phyloP scores from a whole-genome alignment of 35 echinoderm and acorn worm species.

The Apostichopus parvimensis region DNA sequence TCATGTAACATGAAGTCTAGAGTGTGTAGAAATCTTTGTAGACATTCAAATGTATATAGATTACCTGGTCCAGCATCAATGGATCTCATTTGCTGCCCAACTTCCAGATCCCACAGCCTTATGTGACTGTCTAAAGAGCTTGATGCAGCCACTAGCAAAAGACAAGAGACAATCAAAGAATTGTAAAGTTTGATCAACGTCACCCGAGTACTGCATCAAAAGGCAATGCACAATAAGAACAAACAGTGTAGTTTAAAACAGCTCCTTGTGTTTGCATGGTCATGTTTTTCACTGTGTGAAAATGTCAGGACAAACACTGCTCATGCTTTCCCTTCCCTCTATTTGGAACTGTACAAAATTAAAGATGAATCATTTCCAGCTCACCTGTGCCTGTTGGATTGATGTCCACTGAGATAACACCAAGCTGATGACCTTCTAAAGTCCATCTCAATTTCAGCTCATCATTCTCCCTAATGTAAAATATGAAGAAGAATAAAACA shows the following conservation, averaged over 20 bases:
- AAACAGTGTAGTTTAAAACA: neutral
- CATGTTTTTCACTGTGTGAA: too few relatives aligned
- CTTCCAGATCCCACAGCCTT: conserved; percentile 93
- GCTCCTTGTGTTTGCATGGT: neutral
- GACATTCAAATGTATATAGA: neutral
- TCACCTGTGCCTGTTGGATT: conserved; percentile 94
- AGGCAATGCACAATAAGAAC: too few relatives aligned
- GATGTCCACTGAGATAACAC: conserved; percentile 96
- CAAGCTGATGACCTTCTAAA: conserved; percentile 96
- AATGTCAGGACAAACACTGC: too few relatives aligned
- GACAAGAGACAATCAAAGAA: neutral
- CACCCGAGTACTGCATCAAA: too few relatives aligned
- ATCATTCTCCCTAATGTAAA: conserved; percentile 88
- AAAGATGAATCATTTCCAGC: neutral
- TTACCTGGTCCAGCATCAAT: conserved; percentile 94
- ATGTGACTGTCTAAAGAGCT: conserved; percentile 97
- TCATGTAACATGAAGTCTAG: too few relatives aligned
- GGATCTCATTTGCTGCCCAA: conserved; percentile 92
- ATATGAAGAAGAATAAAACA: neutral
- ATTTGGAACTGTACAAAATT: too few relatives aligned
- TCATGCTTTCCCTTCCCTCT: too few relatives aligned
- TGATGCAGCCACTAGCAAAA: conserved; percentile 79
- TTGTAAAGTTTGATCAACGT: too few relatives aligned
- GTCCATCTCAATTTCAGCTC: conserved; percentile 95
- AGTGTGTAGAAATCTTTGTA: too few relatives aligned